phyloP scores from a whole-genome alignment of 2,888 invertebrate species.

The Orchestes rusci region DNA sequence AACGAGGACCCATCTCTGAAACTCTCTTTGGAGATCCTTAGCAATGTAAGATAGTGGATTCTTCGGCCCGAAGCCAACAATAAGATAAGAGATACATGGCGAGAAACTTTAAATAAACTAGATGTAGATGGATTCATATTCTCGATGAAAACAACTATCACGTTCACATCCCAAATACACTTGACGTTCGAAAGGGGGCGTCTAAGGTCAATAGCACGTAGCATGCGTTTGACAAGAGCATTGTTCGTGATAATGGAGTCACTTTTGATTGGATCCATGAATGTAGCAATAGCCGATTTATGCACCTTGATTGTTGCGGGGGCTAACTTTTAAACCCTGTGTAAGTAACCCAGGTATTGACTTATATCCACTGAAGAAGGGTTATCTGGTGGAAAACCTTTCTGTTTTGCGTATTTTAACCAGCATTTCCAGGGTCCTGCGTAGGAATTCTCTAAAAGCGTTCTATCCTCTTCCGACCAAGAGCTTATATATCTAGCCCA shows the following conservation, averaged over 20 bases:
- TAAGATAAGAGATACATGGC: constrained; percentile 13
- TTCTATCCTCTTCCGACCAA: no score
- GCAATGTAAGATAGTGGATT: constrained; percentile 14
- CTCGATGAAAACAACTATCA: no score
- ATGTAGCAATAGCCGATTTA: constrained; percentile 16
- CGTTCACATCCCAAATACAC: constrained; percentile 15
- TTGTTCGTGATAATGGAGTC: constrained; percentile 9
- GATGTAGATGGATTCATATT: no score
- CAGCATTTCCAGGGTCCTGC: constrained; percentile 18
- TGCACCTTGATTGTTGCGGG: constrained; percentile 12
- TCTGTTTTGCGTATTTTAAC: constrained; percentile 2
- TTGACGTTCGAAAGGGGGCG: constrained; percentile 8
- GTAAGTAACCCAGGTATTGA: constrained; percentile 11
- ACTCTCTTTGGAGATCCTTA: constrained; percentile 4
- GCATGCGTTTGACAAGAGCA: constrained; percentile 17
- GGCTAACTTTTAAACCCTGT: constrained; percentile 9
- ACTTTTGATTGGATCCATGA: constrained; percentile 7
- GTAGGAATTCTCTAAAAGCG: no score
- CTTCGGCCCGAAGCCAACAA: constrained; percentile 14
- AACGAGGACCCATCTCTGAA: constrained; percentile 4
- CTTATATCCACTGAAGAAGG: constrained; percentile 8
- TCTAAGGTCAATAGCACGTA: constrained; percentile 17
- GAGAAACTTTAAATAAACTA: no score
- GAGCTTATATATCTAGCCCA: no score
- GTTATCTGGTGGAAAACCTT: neutral